Base-by-base conservation (phyloP, 2,113 vertebrate genomes). In the Stegastes partitus region DNA sequence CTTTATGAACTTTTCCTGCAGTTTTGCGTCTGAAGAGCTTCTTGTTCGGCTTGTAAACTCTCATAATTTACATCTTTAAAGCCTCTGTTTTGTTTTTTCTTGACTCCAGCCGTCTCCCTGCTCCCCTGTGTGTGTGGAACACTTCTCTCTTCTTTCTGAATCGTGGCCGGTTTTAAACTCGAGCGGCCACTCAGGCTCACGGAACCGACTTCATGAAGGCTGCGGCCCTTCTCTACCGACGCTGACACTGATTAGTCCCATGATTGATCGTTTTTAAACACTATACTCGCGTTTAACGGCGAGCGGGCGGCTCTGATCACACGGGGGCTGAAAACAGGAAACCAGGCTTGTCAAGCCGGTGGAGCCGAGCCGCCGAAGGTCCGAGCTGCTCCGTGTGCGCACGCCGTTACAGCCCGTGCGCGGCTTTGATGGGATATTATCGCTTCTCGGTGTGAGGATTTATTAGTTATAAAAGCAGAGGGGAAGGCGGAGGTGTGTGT, bases 381-480 rank as follows among this genome's bases (percentile, higher is more conserved):
- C 71, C 37, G 23, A 25, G 51, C 67, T 2, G 50, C 55, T 62
- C 54, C 37, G 59, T 34, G 54, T 44, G 23, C 31, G 28, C 54
- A 19, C 54, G 8, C 59, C 9, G 44, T 64, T 56, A 34, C 16
- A 68, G 54, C 55, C 47, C 6, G 25, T 16, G 64, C 59, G 11
- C 28, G 45, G 37, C n/a, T 73, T 59, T 69, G 49, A 31, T 66
- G 25, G 78, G 57, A 45, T 69, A 79, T 66, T 58, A 76, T 61
- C 21, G 9, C 57, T 67, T 61, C n/a, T 73, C 57, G 3, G 31
- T 10, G 53, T 16, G 11, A 67, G 49, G 68, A 74, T 88, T 74
- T 81, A 85, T 80, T 59, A 50, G 70, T 68, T 58, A 71, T 70
- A 84, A 66, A 61, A 59, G 54, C 59, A 56, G 26, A n/a, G 53